Evolutionary conservation across 1,140 invertebrate species (phyloP), one percentile per base, ranked within the genome.

Genomic region (Drosophila ananassae): DNA sequence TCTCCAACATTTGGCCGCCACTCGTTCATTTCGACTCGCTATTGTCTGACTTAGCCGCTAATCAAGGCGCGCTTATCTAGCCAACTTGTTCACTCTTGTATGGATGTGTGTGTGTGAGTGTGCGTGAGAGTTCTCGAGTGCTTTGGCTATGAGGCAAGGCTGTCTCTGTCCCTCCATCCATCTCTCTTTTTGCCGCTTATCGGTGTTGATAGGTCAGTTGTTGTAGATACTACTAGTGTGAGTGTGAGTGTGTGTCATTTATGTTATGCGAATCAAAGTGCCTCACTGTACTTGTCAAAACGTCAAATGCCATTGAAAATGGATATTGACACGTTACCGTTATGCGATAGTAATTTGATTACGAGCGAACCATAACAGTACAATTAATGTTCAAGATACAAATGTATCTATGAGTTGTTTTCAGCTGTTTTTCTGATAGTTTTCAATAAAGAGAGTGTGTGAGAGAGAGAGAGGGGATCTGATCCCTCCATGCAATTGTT

Each of bases 21-120:
- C 69, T 79, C 71, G 67, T 77, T 81, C 73, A 66, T 81, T 80
- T 77, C 30, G 50, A 80, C 77, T 85, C 67, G 77, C 77, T 81
- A 85, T 84, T 84, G 81, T 84, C 71, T 77, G 77, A 73, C 73
- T 59, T 74, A 37, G 60, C 72, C 60, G 79, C 81, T 84, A 84
- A 84, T 84, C 81, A 84, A 77, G 73, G 81, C 73, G 62, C 77
- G 77, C 81, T 84, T 84, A 84, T 84, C 81, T 84, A 81, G 77
- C 63, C 77, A 80, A 62, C 82, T 71, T 77, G 62, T 63, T 68
- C 34, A 37, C 34, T 2, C 12, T 9, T 47, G 39, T 30, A 21
- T 30, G 34, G 39, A 21, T 28, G 34, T 41, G 56, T 55, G 37
- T 25, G 22, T 50, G 34, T 54, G 24, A 57, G 44, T 61, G 28